Percentiles rank a stretch among this genome's conserved stretches.
These are phyloP conservation scores for Sycophila sp. DNA, from an alignment of 1,140 invertebrate species.

Conservation along the genomic window DNA sequence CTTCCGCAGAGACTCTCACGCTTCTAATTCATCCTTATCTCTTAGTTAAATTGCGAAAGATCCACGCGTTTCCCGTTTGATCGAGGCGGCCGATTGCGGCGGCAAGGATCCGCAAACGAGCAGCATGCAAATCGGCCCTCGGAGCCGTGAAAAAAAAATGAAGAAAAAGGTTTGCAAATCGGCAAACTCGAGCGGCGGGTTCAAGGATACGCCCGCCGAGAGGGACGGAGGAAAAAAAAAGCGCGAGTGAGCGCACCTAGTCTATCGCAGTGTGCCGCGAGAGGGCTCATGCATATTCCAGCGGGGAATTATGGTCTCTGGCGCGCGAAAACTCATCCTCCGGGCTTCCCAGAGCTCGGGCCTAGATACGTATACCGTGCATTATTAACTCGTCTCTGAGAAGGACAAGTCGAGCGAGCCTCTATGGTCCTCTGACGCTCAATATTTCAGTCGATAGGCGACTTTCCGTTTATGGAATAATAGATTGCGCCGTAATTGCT, in stretches of 20 bases:
- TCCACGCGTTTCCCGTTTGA: neutral
- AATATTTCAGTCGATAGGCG: too few species aligned
- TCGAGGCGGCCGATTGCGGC: neutral
- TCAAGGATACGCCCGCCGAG: neutral
- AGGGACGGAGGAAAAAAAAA: neutral
- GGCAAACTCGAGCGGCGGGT: neutral
- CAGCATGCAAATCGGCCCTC: too few species aligned
- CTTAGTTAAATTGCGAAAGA: neutral
- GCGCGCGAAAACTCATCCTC: neutral
- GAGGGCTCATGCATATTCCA: conserved; percentile 7
- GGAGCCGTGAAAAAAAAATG: too few species aligned
- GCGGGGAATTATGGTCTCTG: neutral
- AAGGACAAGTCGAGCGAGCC: too few species aligned
- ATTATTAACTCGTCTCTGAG: too few species aligned
- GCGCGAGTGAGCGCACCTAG: neutral
- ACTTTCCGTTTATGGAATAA: too few species aligned
- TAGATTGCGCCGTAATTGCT: too few species aligned
- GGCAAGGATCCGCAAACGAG: neutral
- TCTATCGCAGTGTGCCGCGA: neutral
- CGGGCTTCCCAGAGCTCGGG: neutral
- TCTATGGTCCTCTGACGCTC: too few species aligned
- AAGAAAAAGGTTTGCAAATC: neutral
- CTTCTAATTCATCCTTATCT: neutral
- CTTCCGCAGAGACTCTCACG: neutral
- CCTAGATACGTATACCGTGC: too few species aligned